Conservation (phyloP, 2,113 vertebrate genomes). For the Triplophysa dalaica region DNA sequence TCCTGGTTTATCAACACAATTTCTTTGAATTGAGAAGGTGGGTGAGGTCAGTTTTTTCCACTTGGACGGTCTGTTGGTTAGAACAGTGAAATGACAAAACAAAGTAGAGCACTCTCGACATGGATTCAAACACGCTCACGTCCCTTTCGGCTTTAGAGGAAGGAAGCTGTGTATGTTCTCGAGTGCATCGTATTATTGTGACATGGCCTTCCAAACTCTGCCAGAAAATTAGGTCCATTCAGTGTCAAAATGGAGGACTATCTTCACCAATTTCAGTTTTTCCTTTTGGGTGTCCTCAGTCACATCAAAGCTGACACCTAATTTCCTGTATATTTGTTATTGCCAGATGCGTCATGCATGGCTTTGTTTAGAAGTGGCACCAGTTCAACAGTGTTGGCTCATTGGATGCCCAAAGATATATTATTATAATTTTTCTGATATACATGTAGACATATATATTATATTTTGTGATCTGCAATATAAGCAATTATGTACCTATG, state of each 20-base stretch:
- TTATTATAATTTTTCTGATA: too few species aligned
- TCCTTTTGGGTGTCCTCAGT: not conserved
- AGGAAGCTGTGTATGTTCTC: conserved; percentile 7
- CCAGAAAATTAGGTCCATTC: not conserved
- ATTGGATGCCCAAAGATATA: not conserved
- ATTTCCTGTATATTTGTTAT: not conserved
- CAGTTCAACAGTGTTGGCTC: not conserved
- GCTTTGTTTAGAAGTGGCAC: not conserved
- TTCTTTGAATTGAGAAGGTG: conserved; percentile 15
- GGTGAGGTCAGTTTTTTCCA: conserved; percentile 13
- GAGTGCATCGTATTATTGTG: conserved; percentile 44
- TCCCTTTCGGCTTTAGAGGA: conserved; percentile 11
- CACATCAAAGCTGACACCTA: not conserved
- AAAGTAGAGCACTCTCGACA: conserved; percentile 29
- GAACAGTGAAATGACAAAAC: conserved; percentile 24
- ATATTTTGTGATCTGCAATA: too few species aligned
- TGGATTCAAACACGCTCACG: conserved; percentile 22
- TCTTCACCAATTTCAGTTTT: not conserved
- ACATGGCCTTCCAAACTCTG: conserved; percentile 23
- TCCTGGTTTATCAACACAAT: not conserved
- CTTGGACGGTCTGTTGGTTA: conserved; percentile 1
- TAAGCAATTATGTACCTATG: too few species aligned
- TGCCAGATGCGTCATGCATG: not conserved
- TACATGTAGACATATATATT: too few species aligned
- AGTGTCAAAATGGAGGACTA: not conserved